A percentile compares a stretch with the other conserved stretches of the same genome.
phyloP scores from a whole-genome alignment of 2,797 vertebrate genomes.

The Alectoris magna region DNA sequence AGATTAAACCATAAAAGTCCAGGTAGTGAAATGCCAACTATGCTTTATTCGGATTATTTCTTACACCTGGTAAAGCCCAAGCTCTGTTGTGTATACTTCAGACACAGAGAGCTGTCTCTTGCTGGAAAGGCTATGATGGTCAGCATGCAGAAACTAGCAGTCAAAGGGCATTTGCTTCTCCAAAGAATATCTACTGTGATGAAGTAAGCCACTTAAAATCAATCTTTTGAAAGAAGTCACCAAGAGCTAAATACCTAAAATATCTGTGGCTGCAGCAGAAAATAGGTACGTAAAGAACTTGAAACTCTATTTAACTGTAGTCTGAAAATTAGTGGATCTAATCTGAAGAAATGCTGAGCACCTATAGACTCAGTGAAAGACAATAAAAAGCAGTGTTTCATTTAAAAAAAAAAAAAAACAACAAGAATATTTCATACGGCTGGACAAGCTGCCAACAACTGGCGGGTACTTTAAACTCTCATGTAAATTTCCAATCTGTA shows the following conservation, averaged over 20 bases:
- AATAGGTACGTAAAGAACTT: background rate
- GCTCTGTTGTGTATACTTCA: background rate
- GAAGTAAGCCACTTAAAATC: background rate
- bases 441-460: background rate
- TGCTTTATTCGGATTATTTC: background rate
- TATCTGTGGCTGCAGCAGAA: background rate
- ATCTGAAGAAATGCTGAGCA: background rate
- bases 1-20: background rate
- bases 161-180: background rate
- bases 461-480: background rate
- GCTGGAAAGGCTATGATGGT: accelerated
- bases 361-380: background rate
- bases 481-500: background rate
- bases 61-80: background rate
- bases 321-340: background rate
- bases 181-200: background rate
- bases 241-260: background rate
- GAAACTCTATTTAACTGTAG: background rate
- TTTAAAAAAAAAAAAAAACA: background rate
- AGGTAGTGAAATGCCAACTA: background rate
- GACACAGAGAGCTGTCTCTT: background rate
- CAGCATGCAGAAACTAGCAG: background rate
- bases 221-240: background rate
- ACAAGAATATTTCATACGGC: background rate
- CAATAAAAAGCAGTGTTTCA: background rate